Percentiles rank a stretch among this genome's conserved stretches.
phyloP scores from a whole-genome alignment of 2,113 vertebrate genomes.

The Psammodynastes pulverulentus region DNA sequence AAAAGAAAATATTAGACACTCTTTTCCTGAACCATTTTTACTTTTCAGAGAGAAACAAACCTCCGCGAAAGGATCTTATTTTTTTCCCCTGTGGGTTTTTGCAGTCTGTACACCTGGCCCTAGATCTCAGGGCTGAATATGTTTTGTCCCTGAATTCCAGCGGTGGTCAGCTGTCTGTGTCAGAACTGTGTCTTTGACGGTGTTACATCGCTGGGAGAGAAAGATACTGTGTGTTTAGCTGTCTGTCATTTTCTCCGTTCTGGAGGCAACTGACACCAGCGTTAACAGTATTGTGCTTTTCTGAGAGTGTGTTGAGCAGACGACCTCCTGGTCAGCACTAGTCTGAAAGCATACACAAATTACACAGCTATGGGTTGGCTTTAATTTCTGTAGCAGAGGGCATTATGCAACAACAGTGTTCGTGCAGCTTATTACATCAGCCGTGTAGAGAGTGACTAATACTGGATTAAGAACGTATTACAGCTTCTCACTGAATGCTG shows the following conservation, averaged over 20 bases:
- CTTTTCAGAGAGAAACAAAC: background rate
- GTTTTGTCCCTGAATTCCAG: constrained; percentile 3
- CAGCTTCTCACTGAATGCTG: background rate
- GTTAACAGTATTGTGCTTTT: constrained; percentile 15
- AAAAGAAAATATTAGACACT: background rate
- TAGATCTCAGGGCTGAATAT: background rate
- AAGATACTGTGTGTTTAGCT: background rate
- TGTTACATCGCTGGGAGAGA: constrained; percentile 36
- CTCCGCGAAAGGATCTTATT: background rate
- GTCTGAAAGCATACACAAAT: constrained; percentile 17
- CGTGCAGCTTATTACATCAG: background rate
- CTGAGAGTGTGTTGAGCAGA: constrained; percentile 27
- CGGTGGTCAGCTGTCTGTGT: constrained; percentile 32
- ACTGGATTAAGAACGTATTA: background rate
- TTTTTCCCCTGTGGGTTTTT: background rate
- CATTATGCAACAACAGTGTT: background rate
- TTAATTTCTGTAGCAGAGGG: background rate
- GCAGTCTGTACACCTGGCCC: background rate
- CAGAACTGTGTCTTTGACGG: constrained; percentile 12
- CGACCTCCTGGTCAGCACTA: constrained; percentile 11
- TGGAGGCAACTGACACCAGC: constrained; percentile 12
- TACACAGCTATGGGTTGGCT: background rate
- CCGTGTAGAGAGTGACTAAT: background rate
- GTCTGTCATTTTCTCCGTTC: constrained; percentile 16
- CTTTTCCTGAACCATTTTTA: background rate